Evolutionary conservation across 2,113 vertebrate species (phyloP), one percentile per base, ranked within the genome.

Genomic region (Amphiprion ocellaris): DNA sequence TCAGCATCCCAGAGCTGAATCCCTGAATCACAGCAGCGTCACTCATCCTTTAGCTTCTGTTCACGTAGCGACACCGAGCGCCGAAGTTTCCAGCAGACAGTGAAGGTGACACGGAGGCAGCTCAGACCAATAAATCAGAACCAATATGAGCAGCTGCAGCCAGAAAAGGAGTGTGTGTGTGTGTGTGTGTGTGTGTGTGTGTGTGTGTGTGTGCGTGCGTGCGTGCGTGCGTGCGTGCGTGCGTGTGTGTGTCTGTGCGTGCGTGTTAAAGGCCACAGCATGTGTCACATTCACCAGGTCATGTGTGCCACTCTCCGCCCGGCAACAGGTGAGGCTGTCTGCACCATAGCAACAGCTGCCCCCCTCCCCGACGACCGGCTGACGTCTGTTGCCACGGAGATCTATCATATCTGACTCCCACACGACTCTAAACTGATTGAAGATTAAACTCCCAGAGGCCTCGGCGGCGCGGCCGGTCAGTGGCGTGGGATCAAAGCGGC

Each of bases 261-360:
- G 41, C 33, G 26, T 33, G 64, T 65, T 23, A 69, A 30, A 69
- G 71, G 52, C 33, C 4, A 1, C 4, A 41, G 68, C 66, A 54
- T 47, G 23, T 72, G 65, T 69, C 28, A 60, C 37, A 52, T 14
- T 24, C 64, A 44, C 14, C 41, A 44, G 62, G 53, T 64, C 74
- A 21, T 50, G 46, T 53, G 19, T 33, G 33, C 33, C 6, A 37
- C 33, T 37, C 33, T 37, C 33, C 33, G 33, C 33, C 33, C 33
- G 41, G 77, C 63, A 81, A 91, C 94, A 94, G 93, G 93, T 94
- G 92, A 92, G 68, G 88, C 80, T 46, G 78, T 84, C 66, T 69
- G 75, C 77, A 56, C 71, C 82, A 74, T 53, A 54, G 75, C 83
- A 88, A 87, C 93, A 94, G 92, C 93, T 92, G 93, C 77, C 33